Percentiles rank a stretch among this genome's conserved stretches.
phyloP scores from a whole-genome alignment of 2,888 invertebrate species.

The Cheilosia grossa region DNA sequence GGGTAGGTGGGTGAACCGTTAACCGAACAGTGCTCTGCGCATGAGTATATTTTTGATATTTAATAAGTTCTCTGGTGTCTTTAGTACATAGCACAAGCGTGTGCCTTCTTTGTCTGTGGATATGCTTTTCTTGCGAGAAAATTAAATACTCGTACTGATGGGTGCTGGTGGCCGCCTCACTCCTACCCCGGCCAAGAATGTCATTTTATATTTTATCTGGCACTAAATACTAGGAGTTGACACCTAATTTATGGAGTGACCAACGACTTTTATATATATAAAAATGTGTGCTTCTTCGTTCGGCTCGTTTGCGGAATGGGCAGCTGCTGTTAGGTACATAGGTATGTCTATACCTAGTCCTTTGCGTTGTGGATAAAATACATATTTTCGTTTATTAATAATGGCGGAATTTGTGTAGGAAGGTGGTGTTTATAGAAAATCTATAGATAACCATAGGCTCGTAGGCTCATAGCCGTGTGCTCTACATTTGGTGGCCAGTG shows the following conservation, averaged over 20 bases:
- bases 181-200: slow-evolving; percentile 11
- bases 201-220: slow-evolving; percentile 74
- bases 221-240: slow-evolving; percentile 78
- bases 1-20: slow-evolving; percentile 10
- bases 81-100: slow-evolving; percentile 28
- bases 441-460: background rate
- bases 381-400: slow-evolving; percentile 12
- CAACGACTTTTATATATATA: slow-evolving; percentile 66
- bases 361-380: slow-evolving; percentile 9
- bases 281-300: slow-evolving; percentile 33
- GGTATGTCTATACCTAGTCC: background rate
- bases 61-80: slow-evolving; percentile 27
- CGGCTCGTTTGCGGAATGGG: slow-evolving; percentile 29
- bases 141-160: slow-evolving; percentile 63
- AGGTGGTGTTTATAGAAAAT: background rate
- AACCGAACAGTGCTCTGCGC: slow-evolving; percentile 50
- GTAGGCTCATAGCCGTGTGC: background rate
- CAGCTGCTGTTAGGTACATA: background rate
- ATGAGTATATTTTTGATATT: slow-evolving; percentile 62
- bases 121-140: slow-evolving; percentile 44
- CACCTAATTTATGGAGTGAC: slow-evolving; percentile 81
- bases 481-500: background rate
- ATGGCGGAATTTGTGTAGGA: slow-evolving; percentile 1
- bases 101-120: slow-evolving; percentile 53
- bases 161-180: background rate